Conservation (phyloP, 2,888 invertebrate species). For the Eledone cirrhosa region DNA sequence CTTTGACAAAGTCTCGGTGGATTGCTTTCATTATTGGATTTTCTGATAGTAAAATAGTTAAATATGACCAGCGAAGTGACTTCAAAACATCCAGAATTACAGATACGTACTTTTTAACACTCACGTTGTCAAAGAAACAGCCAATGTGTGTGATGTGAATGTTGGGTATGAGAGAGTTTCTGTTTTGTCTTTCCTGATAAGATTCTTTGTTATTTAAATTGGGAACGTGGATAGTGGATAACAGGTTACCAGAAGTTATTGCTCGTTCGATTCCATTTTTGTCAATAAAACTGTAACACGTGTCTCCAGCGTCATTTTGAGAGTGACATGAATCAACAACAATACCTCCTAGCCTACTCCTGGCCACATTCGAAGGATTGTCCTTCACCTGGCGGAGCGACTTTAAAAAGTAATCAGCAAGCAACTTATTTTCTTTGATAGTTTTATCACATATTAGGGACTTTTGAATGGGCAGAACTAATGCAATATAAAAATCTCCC, state of each 20-base stretch:
- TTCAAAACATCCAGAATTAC: background rate
- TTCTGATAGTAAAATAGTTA: background rate
- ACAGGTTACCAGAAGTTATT: background rate
- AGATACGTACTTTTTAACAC: background rate
- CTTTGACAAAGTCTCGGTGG: background rate
- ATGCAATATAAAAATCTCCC: constrained; percentile 4
- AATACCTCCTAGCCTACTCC: constrained; percentile 44
- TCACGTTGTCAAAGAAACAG: background rate
- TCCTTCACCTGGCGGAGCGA: background rate
- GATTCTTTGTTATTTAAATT: background rate
- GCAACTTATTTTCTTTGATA: background rate
- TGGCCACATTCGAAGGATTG: constrained; percentile 36
- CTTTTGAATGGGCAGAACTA: constrained; percentile 11
- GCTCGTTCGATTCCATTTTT: background rate
- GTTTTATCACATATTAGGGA: background rate
- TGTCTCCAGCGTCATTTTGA: background rate
- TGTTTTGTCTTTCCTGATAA: background rate
- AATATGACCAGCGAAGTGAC: constrained; percentile 9
- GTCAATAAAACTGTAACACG: constrained; percentile 5
- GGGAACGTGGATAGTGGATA: background rate
- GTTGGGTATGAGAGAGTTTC: background rate
- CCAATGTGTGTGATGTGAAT: background rate
- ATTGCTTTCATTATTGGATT: background rate
- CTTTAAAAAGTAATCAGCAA: background rate
- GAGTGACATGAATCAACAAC: constrained; percentile 52